Conservation (phyloP, 1,140 invertebrate genomes). For the Eriosoma lanigerum region DNA sequence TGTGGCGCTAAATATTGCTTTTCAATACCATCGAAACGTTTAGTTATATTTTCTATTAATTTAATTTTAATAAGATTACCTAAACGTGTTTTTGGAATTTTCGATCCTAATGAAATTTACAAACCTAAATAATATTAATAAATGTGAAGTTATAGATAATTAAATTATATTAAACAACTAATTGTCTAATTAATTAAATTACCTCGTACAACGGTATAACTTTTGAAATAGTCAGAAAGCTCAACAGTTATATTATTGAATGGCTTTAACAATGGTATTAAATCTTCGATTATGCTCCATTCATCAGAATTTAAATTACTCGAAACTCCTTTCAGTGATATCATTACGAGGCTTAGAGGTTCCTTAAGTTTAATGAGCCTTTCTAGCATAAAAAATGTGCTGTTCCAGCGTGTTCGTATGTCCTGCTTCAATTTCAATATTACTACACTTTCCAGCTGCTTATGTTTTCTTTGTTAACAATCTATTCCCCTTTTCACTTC, state of each 20-base stretch:
- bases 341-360: background rate
- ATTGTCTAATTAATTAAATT: constrained; percentile 8
- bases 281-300: constrained; percentile 11
- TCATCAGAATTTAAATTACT: constrained; percentile 6
- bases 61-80: constrained; percentile 4
- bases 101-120: background rate
- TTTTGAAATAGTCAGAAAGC: constrained; percentile 26
- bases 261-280: background rate
- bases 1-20: too few species aligned
- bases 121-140: constrained; percentile 15
- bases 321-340: background rate
- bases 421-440: constrained; percentile 10
- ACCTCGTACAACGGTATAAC: constrained; percentile 18
- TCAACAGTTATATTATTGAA: constrained; percentile 2
- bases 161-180: background rate
- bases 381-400: constrained; percentile 14
- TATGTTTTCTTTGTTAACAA: background rate
- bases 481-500: constrained; percentile 15
- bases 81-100: background rate
- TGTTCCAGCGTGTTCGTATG: constrained; percentile 20
- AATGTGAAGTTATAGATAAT: background rate
- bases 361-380: background rate
- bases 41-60: background rate
- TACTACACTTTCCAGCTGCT: background rate
- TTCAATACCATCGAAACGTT: background rate